These are phyloP conservation scores for Emys orbicularis DNA, from an alignment of 2,797 vertebrate species.

Conservation along the genomic window DNA sequence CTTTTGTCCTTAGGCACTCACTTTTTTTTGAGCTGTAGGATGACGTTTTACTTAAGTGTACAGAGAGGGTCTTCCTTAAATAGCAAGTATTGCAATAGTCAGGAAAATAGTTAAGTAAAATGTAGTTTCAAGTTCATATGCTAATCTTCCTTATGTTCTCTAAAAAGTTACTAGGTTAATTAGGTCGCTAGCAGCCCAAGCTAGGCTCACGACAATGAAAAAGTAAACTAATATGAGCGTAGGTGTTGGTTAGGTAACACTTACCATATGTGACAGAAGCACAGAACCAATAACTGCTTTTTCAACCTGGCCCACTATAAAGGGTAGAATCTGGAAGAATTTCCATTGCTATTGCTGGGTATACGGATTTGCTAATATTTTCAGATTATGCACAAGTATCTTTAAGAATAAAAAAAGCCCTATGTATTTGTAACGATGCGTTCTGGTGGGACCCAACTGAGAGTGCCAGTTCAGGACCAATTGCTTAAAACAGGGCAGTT, in stretches of 20 bases:
- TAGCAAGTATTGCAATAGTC: background rate
- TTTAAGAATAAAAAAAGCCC: background rate
- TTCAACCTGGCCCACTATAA: background rate
- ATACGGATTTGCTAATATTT: background rate
- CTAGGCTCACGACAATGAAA: background rate
- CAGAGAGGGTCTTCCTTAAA: background rate
- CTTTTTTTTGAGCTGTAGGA: background rate
- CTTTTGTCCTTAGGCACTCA: background rate
- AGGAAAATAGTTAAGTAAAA: background rate
- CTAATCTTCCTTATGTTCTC: too few species aligned
- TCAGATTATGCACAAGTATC: background rate
- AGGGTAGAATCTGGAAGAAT: background rate
- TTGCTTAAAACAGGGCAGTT: too few species aligned
- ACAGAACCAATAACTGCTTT: background rate
- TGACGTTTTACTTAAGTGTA: background rate
- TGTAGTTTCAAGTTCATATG: background rate
- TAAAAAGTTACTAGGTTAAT: background rate
- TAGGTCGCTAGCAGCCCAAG: background rate
- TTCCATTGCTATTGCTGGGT: background rate
- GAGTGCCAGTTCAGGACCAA: too few species aligned
- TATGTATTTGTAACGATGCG: background rate
- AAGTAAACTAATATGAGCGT: background rate
- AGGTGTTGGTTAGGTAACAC: background rate
- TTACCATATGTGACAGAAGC: background rate
- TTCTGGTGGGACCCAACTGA: too few species aligned